Base-by-base conservation (phyloP, 2,888 invertebrate genomes). In the Ptychoptera albimana region DNA sequence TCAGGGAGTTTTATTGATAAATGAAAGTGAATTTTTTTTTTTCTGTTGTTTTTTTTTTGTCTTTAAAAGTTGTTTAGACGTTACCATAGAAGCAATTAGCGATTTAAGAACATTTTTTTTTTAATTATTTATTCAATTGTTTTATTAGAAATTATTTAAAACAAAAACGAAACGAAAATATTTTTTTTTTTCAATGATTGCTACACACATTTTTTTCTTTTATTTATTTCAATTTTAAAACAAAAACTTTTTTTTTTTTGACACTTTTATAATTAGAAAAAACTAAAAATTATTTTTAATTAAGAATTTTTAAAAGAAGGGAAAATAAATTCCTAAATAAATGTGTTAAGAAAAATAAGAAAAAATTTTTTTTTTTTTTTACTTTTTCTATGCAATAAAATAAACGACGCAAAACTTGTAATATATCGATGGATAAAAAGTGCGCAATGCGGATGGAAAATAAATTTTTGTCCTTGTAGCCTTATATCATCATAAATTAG, bases 401-500 rank as follows among this genome's bases (percentile, higher is more conserved):
- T 13, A 16, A 38, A 10, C 15, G 34, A 42, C 42, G 35, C 42
- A 42, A 35, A 40, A 14, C 31, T 34, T 16, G n/a, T 5, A 8
- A 14, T 31, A 14, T 32, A 16, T n/a, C 11, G n/a, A 42, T 42
- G 15, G 42, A n/a, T 16, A 34, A 42, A 42, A 51, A 51, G 48
- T 51, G 51, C 51, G 51, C 51, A 51, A 49, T 51, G 51, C 51
- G 49, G 51, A 51, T 48, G 43, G 43, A 45, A 45, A 48, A 39
- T 46, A 50, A 50, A 47, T 49, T 47, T 47, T 48, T 53, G 53
- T 50, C 51, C 52, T 51, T 51, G 52, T 50, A 52, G 50, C 49
- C 32, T 42, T 34, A 43, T 38, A 23, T 45, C 48, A 49, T 11
- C 34, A 14, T 31, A 40, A 40, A 14, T n/a, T 32, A 31, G 8